Evolutionary conservation across 1,140 invertebrate genomes (phyloP), one percentile per base, ranked within the genome.

Genomic region (Trypoxylus dichotomus): DNA sequence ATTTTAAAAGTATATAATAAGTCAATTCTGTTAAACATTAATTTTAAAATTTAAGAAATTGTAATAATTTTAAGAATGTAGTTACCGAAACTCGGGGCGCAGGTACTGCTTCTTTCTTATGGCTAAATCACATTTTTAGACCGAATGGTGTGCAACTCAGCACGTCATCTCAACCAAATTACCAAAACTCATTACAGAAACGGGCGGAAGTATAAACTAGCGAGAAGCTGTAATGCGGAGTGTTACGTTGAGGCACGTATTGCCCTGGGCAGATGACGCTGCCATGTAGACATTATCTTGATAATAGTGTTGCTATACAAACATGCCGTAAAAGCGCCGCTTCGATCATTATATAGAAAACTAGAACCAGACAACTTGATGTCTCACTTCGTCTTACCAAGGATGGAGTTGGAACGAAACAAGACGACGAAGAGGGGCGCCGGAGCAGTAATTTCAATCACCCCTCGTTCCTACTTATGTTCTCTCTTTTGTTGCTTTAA

Each of bases 261-360:
- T 63, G 60, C 60, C 60, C 25, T 63, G 60, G 60, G 60, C 60
- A 63, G 79, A 78, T 74, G 73, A 78, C 79, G 68, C 68, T 76
- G 43, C 77, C 78, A 77, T 76, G 60, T 80, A 77, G 75, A 79
- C 74, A 80, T 80, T 80, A 80, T 80, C 79, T 80, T 79, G 79
- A 80, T 80, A 80, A 80, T 80, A 80, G 79, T 80, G 77, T 80
- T 79, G 79, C 79, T 80, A 79, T 80, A 80, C 79, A 80, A 80
- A 80, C 79, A 80, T 80, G 78, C 73, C 74, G 76, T 74, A 79
- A 79, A 79, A 79, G 78, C 54, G 78, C 78, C 75, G 78, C 74
- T 76, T 74, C 76, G 78, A 75, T 80, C 79, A 79, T 80, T 80
- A 80, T 80, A 80, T 63, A 76, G 79, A 74, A 80, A 80, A 78